Evolutionary conservation across 2,113 vertebrate species (phyloP), one percentile per base, ranked within the genome.

Genomic region (Lycaon pictus): DNA sequence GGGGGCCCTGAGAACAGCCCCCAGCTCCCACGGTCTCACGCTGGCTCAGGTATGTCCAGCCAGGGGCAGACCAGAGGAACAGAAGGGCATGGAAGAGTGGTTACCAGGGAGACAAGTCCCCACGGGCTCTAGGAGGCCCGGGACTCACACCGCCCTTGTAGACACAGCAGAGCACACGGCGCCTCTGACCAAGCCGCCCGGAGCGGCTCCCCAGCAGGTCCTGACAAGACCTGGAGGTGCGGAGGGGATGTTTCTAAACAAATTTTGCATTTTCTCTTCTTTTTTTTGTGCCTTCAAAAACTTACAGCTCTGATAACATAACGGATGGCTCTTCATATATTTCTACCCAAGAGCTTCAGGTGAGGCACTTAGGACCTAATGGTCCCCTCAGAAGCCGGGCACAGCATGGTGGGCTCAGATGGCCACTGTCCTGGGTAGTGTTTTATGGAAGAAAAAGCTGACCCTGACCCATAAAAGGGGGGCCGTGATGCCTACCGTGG

Each of bases 401-500:
- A 55, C 56, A 27, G 32, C 0, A 0, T 5, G 23, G 51, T 3
- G 29, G 65, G 15, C 32, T 62, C 74, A 60, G 25, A 22, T 0
- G n/a, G 35, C 13, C 22, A 3, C 7, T 32, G 76, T 43, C 55
- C n/a, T 2, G n/a, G 25, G 23, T 22, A 60, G 20, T 6, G 48
- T 2, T 5, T 4, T 5, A 6, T 0, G 6, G 11, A 32, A 67
- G 15, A 43, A 87, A 55, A 43, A 19, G 35, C 12, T 8, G 56
- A 9, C 13, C 51, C 32, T 23, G 12, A 13, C 29, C 56, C 23
- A 5, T 12, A 16, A 29, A 67, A 80, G 13, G 2, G 43, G 16
- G 29, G 48, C 22, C 0, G 0, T 1, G 27, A 13, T n/a, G 6
- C 8, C 20, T 7, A 0, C 63, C 13, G 76, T 22, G 20, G 22